These are phyloP conservation scores for Marmota monax DNA, from an alignment of 2,113 vertebrate genomes.

Conservation along the genomic window DNA sequence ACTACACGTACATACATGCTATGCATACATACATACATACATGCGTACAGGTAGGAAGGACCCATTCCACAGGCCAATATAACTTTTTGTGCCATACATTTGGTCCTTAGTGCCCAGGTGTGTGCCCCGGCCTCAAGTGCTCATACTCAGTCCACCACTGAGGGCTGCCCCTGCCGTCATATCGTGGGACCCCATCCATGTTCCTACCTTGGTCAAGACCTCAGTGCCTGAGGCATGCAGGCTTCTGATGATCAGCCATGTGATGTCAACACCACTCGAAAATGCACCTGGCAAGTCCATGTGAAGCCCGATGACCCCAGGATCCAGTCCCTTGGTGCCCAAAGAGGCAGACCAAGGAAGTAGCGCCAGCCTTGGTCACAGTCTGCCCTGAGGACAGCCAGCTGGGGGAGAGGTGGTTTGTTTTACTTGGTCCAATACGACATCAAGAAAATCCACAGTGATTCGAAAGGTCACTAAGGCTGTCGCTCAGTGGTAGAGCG, in stretches of 20 bases:
- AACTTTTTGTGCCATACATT: not conserved
- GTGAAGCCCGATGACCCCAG: not conserved
- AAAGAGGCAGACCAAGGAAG: not conserved
- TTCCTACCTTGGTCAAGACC: not conserved
- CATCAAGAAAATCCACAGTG: not conserved
- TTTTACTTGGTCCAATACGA: not conserved
- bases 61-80: not conserved
- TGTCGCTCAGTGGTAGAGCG: too few relatives aligned
- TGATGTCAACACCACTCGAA: too few relatives aligned
- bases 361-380: not conserved
- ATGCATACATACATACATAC: too few relatives aligned
- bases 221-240: fast-evolving
- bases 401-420: not conserved
- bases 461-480: too few relatives aligned
- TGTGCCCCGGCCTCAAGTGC: too few relatives aligned
- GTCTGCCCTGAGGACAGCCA: not conserved
- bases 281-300: fast-evolving
- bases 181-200: not conserved
- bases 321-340: not conserved
- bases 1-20: too few relatives aligned
- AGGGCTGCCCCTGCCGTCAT: not conserved
- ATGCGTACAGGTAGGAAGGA: not conserved
- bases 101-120: not conserved
- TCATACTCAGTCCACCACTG: not conserved
- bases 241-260: too few relatives aligned